phyloP scores from a whole-genome alignment of 1,140 invertebrate genomes.

The Drosophila simulans region DNA sequence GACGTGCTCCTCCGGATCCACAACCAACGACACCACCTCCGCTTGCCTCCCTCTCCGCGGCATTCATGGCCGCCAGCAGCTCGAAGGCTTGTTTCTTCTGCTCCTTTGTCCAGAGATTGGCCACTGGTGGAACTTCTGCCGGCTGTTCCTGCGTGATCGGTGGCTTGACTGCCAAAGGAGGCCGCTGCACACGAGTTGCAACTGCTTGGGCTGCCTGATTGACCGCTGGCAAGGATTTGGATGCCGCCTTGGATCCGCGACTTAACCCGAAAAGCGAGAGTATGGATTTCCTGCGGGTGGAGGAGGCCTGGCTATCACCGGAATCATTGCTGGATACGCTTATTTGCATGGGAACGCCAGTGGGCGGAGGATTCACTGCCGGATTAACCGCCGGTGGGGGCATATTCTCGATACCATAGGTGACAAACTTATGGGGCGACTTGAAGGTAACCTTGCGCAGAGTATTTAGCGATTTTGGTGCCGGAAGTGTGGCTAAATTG shows the following conservation, averaged over 20 bases:
- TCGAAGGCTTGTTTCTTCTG: constrained; percentile 85
- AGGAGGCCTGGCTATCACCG: constrained; percentile 55
- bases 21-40: constrained; percentile 1
- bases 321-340: constrained; percentile 78
- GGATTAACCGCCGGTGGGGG: constrained; percentile 7
- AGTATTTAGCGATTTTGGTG: constrained; percentile 56
- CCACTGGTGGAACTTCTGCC: constrained; percentile 33
- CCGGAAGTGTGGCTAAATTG: constrained; percentile 69
- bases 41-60: constrained; percentile 55
- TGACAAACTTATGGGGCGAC: constrained; percentile 68
- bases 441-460: constrained; percentile 77
- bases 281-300: constrained; percentile 72
- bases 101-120: constrained; percentile 84
- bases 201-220: constrained; percentile 9
- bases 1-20: constrained; percentile 20
- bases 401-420: constrained; percentile 39
- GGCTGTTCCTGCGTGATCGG: constrained; percentile 36
- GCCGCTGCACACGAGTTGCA: constrained; percentile 17
- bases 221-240: constrained; percentile 30
- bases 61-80: constrained; percentile 85
- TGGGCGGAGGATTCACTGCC: constrained; percentile 4
- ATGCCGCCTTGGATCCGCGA: constrained; percentile 44
- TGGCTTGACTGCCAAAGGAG: constrained; percentile 48
- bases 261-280: constrained; percentile 71
- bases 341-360: constrained; percentile 57